Evolutionary conservation across 2,888 invertebrate species (phyloP), one percentile per base, ranked within the genome.

Genomic region (Osmoderma eremita): DNA sequence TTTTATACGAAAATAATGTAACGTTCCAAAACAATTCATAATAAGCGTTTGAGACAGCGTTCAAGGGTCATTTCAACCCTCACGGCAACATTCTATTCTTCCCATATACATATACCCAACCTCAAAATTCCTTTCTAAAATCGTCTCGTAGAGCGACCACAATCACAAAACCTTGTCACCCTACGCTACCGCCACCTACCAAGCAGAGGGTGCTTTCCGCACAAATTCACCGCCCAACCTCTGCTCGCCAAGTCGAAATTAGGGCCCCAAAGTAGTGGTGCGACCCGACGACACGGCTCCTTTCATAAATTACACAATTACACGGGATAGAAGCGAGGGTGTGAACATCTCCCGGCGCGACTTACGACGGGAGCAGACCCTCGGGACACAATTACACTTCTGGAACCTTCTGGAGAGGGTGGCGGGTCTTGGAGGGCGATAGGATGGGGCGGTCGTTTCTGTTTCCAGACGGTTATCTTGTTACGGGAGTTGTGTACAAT

Each of bases 271-370:
- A 74, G 74, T 74, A 36, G 6, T 12, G 73, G n/a, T 71, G 71
- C 69, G 72, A 72, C 70, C 72, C 72, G 71, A 72, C 73, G 71
- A 62, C 71, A 71, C 62, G 71, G 72, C 73, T 74, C 73, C 76
- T 77, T 77, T 75, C 78, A 79, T 80, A 80, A 80, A 80, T 79
- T 79, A 79, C 78, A 77, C 79, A 79, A 80, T 80, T 79, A 79
- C 78, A 70, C 30, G 30, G 6, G 72, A 53, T 24, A 15, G 67
- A 45, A 67, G 65, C 70, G 72, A 74, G 77, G 77, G 77, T 77
- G 77, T 73, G 77, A 78, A 77, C 76, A 76, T 77, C 74, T 75
- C 73, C 70, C 73, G 69, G 24, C 30, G 30, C 45, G 15, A 38
- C n/a, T 42, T 15, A 17, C 42, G 42, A 1, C 38, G 53, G 17